phyloP scores from a whole-genome alignment of 2,113 vertebrate genomes.

The Oryzias melastigma region DNA sequence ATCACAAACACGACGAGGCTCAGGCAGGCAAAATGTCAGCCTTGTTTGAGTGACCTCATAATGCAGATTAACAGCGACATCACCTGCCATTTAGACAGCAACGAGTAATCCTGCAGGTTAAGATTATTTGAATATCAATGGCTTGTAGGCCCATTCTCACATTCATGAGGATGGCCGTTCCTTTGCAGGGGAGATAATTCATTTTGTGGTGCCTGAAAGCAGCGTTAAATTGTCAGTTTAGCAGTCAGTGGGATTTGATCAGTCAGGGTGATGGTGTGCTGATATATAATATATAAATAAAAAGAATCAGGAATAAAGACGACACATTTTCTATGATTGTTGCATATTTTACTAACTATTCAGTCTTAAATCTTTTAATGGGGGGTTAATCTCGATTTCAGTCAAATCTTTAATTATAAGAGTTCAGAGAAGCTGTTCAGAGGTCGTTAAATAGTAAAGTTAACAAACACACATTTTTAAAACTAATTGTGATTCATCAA shows the following conservation, averaged over 20 bases:
- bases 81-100: constrained; percentile 60
- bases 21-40: constrained; percentile 65
- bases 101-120: constrained; percentile 54
- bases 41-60: constrained; percentile 69
- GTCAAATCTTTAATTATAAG: constrained; percentile 12
- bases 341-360: too few species aligned
- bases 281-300: constrained; percentile 7
- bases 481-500: constrained; percentile 25
- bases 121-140: constrained; percentile 61
- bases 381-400: too few species aligned
- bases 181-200: constrained; percentile 20
- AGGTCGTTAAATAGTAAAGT: constrained; percentile 34
- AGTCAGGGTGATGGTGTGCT: constrained; percentile 17
- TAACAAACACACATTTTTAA: background rate
- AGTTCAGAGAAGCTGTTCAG: constrained; percentile 16
- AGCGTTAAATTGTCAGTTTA: constrained; percentile 44
- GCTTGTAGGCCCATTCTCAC: constrained; percentile 43
- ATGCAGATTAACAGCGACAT: constrained; percentile 62
- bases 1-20: constrained; percentile 63
- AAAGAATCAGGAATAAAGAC: constrained; percentile 17
- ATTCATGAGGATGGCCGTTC: constrained; percentile 40
- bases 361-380: too few species aligned
- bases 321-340: background rate
- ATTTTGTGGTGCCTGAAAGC: constrained; percentile 40
- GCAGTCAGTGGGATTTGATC: constrained; percentile 33